phyloP scores from a whole-genome alignment of 2,888 invertebrate species.

The Idaea biselata region DNA sequence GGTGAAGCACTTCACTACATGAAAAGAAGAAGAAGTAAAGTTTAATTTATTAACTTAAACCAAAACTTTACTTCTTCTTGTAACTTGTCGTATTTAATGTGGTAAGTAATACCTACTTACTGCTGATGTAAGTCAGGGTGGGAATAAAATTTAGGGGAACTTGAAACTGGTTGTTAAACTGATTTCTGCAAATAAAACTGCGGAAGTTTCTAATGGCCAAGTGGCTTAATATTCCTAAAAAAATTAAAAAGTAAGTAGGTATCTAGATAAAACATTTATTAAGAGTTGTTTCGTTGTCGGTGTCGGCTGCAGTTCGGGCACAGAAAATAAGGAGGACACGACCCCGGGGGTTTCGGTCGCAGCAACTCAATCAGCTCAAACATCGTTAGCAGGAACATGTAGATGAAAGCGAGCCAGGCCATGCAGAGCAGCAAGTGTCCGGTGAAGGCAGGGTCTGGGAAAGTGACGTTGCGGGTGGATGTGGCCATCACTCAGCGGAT shows the following conservation, averaged over 20 bases:
- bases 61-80: no score
- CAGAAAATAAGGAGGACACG: background rate
- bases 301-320: background rate
- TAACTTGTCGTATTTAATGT: no score
- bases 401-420: slow-evolving; percentile 44
- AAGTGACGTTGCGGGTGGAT: slow-evolving; percentile 11
- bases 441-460: slow-evolving; percentile 39
- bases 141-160: no score
- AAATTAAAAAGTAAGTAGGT: background rate
- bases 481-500: slow-evolving; percentile 17
- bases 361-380: slow-evolving; percentile 52
- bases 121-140: no score
- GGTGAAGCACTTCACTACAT: no score
- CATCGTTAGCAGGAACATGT: slow-evolving; percentile 47
- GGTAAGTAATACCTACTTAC: no score
- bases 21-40: no score
- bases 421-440: slow-evolving; percentile 31
- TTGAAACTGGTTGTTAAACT: no score
- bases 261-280: background rate
- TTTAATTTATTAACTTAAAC: no score
- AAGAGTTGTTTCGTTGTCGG: background rate
- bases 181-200: no score
- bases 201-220: no score
- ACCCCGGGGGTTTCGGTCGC: slow-evolving; percentile 37
- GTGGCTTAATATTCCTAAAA: no score